Conservation (phyloP, 2,797 vertebrate genomes). For the Hylomyscus alleni region DNA sequence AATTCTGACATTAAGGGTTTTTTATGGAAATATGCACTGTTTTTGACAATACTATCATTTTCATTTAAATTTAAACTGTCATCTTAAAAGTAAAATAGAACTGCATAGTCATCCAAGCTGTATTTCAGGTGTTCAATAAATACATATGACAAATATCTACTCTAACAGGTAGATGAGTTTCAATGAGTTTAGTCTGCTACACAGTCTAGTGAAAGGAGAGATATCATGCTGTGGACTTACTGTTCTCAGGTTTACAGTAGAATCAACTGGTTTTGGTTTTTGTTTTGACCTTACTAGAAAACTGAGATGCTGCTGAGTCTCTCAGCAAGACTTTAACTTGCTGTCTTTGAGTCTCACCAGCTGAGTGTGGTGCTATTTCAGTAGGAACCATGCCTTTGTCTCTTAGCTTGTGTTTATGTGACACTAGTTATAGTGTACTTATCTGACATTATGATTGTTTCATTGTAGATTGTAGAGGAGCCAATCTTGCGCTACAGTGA, state of each 20-base stretch:
- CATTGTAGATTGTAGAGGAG: slow-evolving; percentile 83
- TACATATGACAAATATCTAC: background rate
- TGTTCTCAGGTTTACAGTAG: background rate
- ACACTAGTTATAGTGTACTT: background rate
- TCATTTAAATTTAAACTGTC: slow-evolving; percentile 23
- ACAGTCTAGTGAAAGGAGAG: background rate
- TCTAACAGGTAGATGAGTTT: background rate
- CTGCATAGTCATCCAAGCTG: background rate
- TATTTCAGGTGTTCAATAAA: background rate
- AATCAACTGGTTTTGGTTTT: background rate
- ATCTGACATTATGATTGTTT: slow-evolving; percentile 59
- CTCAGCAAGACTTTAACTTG: background rate
- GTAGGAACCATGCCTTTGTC: slow-evolving; percentile 22
- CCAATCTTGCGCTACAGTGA: slow-evolving; percentile 95
- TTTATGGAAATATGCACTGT: slow-evolving; percentile 38
- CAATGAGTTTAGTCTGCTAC: background rate
- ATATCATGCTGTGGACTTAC: background rate
- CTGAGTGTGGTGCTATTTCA: background rate
- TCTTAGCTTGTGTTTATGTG: background rate
- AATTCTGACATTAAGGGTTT: background rate
- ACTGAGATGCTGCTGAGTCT: background rate
- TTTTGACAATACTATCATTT: background rate
- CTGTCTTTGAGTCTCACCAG: slow-evolving; percentile 10
- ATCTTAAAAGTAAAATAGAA: background rate
- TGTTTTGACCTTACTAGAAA: background rate